Evolutionary conservation across 1,140 invertebrate species (phyloP).

Genomic region (Bombus breviceps): DNA sequence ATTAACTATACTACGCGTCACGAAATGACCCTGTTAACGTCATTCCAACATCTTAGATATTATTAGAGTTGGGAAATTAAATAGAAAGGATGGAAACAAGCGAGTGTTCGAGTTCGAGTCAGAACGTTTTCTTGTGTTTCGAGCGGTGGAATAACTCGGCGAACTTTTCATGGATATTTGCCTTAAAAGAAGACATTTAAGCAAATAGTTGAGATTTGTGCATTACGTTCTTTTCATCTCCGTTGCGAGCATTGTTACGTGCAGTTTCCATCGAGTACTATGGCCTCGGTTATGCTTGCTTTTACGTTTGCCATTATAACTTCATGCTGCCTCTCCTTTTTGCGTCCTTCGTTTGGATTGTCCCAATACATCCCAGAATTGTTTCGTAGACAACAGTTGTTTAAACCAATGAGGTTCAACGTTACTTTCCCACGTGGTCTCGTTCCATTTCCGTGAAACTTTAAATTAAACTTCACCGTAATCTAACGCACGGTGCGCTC

Average conservation of each 20-base stretch:
- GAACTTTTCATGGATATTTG: not conserved
- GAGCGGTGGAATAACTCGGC: not conserved
- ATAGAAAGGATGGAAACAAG: not conserved
- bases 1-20: not conserved
- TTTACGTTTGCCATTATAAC: constrained; percentile 12
- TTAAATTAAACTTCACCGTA: constrained; percentile 18
- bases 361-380: not conserved
- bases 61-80: not conserved
- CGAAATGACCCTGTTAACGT: not conserved
- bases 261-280: not conserved
- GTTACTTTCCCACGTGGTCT: not conserved
- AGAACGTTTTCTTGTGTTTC: not conserved
- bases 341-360: constrained; percentile 12
- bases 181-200: constrained; percentile 19
- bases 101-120: not conserved
- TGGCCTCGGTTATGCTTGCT: not conserved
- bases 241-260: not conserved
- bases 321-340: not conserved
- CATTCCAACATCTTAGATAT: not conserved
- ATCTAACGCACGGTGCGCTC: not conserved
- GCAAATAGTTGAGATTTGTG: not conserved
- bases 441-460: not conserved
- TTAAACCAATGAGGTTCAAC: not conserved
- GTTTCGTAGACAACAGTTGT: not conserved
- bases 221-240: constrained; percentile 16